Evolutionary conservation across 1,140 invertebrate species (phyloP), one percentile per base, ranked within the genome.

Genomic region (Heliconius eleuchia): DNA sequence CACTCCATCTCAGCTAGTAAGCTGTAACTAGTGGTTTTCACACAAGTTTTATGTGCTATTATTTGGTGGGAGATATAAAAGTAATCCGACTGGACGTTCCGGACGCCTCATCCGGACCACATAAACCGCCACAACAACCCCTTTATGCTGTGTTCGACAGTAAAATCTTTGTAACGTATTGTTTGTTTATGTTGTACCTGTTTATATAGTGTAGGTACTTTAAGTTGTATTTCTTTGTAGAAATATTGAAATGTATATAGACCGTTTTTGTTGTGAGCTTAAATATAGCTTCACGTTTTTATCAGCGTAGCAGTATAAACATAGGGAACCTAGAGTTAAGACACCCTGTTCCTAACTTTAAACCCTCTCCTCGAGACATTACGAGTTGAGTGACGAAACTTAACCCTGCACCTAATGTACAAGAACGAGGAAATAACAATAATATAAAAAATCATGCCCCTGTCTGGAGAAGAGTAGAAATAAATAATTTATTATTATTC

Each of bases 21-120:
- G 27, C 60, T 66, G 60, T 92, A 91, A 92, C 91, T 94, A 91
- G 91, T 92, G 89, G 92, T 94, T 93, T 94, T 93, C 92, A 89
- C 91, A 86, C 87, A 90, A 94, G 88, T 94, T 94, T 94, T 94
- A 94, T 93, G 91, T 87, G 90, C 91, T 92, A 94, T 94, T 93
- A 94, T 94, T 94, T 90, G 90, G 89, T 89, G 90, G 84, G 87
- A 87, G 88, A 86, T 89, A 92, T 94, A 94, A 94, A 94, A 92
- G 88, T 89, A 90, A 90, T 89, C 89, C 89, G 79, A 90, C 82
- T 82, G 85, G 83, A 83, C 85, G 91, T 92, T 92, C 81, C 75
- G 78, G 76, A 86, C 80, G 86, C 82, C 89, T 88, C 86, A 88
- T 90, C 85, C 87, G 74, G 85, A 72, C 76, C 76, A 82, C 81